Conservation (phyloP, 2,888 invertebrate species). For the Coelopa pilipes region DNA sequence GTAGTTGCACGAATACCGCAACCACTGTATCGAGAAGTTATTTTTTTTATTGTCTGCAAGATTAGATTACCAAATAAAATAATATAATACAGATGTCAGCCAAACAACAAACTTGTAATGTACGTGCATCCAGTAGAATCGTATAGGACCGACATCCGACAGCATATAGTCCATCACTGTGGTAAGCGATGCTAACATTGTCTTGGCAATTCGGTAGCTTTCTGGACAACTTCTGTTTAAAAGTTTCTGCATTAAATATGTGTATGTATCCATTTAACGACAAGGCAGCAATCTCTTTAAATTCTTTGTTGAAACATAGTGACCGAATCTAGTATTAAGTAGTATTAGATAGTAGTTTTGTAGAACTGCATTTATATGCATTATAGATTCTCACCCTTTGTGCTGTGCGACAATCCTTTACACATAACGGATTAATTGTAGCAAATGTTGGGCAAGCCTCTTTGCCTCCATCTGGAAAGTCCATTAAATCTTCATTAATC, state of each 20-base stretch:
- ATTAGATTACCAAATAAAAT: not conserved
- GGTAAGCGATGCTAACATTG: constrained; percentile 90
- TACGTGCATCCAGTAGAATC: constrained; percentile 87
- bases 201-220: constrained; percentile 91
- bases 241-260: constrained; percentile 90
- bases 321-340: constrained; percentile 79
- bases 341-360: constrained; percentile 35
- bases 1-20: constrained; percentile 92
- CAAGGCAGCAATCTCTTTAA: constrained; percentile 88
- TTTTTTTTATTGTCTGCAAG: constrained; percentile 77
- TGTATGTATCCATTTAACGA: constrained; percentile 95
- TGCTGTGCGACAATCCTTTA: constrained; percentile 83
- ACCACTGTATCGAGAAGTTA: constrained; percentile 87
- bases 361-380: not conserved
- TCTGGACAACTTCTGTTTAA: constrained; percentile 86
- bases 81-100: not conserved
- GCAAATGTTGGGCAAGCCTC: constrained; percentile 67
- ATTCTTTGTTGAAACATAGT: constrained; percentile 85
- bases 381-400: constrained; percentile 68
- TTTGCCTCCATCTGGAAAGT: constrained; percentile 63
- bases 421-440: constrained; percentile 75
- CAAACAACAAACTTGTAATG: constrained; percentile 73
- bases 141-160: constrained; percentile 95
- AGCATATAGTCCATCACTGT: constrained; percentile 89
- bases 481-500: constrained; percentile 70